phyloP scores from a whole-genome alignment of 1,140 invertebrate species.

The Paraescarpia echinospica region DNA sequence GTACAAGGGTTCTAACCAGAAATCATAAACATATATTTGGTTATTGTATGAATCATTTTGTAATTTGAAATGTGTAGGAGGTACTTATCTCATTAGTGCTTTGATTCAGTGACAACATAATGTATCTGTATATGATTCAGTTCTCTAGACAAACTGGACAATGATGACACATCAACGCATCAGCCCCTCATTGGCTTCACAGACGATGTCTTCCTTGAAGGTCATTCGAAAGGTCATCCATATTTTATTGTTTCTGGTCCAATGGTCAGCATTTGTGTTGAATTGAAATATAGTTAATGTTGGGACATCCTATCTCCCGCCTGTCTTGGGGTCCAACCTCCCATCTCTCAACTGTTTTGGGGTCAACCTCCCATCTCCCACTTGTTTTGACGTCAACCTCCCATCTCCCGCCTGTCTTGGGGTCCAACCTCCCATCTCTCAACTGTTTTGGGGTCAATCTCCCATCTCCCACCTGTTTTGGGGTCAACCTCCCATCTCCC shows the following conservation, averaged over 20 bases:
- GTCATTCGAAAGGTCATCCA: neutral
- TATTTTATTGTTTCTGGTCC: neutral
- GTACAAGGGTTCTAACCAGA: neutral
- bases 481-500: no score
- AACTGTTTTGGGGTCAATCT: no score
- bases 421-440: no score
- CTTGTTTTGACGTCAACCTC: no score
- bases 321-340: no score
- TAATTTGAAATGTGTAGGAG: neutral
- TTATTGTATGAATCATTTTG: neutral
- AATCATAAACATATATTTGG: no score
- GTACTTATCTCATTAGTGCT: neutral
- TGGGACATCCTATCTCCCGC: no score
- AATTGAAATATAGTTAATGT: no score
- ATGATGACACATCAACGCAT: neutral
- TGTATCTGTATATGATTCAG: neutral
- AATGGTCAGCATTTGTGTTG: neutral
- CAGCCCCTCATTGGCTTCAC: neutral
- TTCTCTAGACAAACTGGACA: neutral
- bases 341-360: no score
- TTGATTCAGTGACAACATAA: neutral
- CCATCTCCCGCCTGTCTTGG: no score
- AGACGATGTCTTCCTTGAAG: neutral
- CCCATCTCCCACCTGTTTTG: no score
- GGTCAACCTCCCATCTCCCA: neutral